A percentile compares a stretch with the other conserved stretches of the same genome.
These are phyloP conservation scores for Rhingia campestris DNA, from an alignment of 2,888 invertebrate genomes.

Conservation along the genomic window DNA sequence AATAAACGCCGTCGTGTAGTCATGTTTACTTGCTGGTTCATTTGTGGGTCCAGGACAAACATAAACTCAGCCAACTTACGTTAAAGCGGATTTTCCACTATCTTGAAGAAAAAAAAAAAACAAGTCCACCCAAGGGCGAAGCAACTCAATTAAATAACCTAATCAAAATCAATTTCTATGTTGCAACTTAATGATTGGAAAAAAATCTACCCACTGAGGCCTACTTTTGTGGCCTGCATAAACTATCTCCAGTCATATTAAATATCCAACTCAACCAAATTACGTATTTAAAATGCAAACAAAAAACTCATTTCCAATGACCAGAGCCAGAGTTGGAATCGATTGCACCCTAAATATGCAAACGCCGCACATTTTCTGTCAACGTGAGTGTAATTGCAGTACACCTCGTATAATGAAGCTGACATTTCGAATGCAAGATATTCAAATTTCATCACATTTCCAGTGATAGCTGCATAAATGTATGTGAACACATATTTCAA, in stretches of 20 bases:
- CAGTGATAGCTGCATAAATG: conserved; percentile 18
- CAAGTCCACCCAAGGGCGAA: too few relatives aligned
- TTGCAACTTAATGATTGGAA: background rate
- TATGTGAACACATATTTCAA: conserved; percentile 21
- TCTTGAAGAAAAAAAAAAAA: too few relatives aligned
- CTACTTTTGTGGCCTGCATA: background rate
- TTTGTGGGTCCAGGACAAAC: too few relatives aligned
- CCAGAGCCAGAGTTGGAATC: conserved; percentile 35
- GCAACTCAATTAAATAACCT: too few relatives aligned
- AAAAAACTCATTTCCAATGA: conserved; percentile 27
- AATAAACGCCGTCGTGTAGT: too few relatives aligned
- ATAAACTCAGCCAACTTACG: too few relatives aligned
- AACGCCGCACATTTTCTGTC: conserved; percentile 57
- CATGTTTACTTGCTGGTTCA: too few relatives aligned
- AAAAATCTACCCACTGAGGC: background rate
- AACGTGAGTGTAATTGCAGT: conserved; percentile 56
- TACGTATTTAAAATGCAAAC: conserved; percentile 30
- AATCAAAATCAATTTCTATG: background rate
- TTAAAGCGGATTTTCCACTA: too few relatives aligned
- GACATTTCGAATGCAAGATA: conserved; percentile 56
- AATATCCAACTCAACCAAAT: conserved; percentile 1
- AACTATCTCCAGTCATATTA: background rate
- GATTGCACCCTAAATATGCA: conserved; percentile 65
- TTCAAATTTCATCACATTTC: conserved; percentile 64
- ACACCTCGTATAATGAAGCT: conserved; percentile 27